Percentiles rank a stretch among this genome's conserved stretches.
phyloP scores from a whole-genome alignment of 53 echinoderm and acorn worm genomes.

The Echinarachnius parma region DNA sequence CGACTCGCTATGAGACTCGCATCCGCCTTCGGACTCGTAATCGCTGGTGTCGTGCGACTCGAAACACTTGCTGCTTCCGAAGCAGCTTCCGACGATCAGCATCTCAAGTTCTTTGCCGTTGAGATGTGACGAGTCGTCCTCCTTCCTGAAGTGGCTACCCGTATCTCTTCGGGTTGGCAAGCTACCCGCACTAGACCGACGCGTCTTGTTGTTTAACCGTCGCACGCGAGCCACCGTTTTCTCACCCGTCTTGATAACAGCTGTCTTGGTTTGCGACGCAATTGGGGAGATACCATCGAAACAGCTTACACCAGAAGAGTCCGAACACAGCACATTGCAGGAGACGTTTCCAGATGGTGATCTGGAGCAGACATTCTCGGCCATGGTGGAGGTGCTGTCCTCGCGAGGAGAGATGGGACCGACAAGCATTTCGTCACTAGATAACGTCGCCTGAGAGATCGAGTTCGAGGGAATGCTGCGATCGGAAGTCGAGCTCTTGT shows the following conservation, averaged over 20 bases:
- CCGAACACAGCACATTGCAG: slow-evolving; percentile 11
- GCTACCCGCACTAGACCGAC: slow-evolving; percentile 1
- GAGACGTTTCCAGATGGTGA: slow-evolving; percentile 22
- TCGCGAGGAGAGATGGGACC: slow-evolving; percentile 1
- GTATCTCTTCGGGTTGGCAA: not conserved
- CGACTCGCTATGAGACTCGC: slow-evolving; percentile 24
- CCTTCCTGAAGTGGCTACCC: slow-evolving; percentile 2
- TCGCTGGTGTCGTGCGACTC: slow-evolving; percentile 35
- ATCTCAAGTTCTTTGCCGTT: slow-evolving; percentile 41
- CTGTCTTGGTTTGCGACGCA: slow-evolving; percentile 12
- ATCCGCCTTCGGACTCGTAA: slow-evolving; percentile 33
- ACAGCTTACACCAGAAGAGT: slow-evolving; percentile 27
- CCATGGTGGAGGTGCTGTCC: not conserved
- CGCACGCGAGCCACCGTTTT: slow-evolving; percentile 38
- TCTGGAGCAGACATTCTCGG: slow-evolving; percentile 3
- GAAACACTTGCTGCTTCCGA: slow-evolving; percentile 28
- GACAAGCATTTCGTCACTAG: slow-evolving; percentile 19
- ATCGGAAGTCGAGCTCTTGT: slow-evolving; percentile 25
- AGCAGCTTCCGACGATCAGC: slow-evolving; percentile 37
- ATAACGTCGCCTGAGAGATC: not conserved
- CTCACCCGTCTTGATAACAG: slow-evolving; percentile 3
- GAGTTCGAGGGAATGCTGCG: too few species aligned
- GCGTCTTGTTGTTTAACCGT: slow-evolving; percentile 19
- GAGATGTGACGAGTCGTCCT: slow-evolving; percentile 30
- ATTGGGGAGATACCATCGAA: slow-evolving; percentile 23